These are phyloP conservation scores for Volucella bombylans DNA, from an alignment of 2,888 invertebrate species.

Conservation along the genomic window DNA sequence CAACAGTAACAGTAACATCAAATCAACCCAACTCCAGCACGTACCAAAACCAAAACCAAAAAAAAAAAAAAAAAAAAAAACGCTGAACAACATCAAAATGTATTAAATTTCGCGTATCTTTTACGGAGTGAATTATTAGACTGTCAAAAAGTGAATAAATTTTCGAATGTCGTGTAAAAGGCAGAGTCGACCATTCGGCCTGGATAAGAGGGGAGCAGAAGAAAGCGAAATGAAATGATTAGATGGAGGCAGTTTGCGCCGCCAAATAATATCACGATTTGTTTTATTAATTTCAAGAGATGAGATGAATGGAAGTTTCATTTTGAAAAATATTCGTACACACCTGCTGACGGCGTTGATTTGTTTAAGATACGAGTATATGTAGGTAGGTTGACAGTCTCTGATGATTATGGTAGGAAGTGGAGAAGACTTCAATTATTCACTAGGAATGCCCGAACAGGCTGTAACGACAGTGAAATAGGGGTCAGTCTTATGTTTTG, in stretches of 20 bases:
- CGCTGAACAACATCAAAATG: not conserved
- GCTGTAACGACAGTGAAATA: too few relatives aligned
- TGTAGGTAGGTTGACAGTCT: too few relatives aligned
- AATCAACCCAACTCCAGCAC: conserved; percentile 5
- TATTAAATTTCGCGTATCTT: conserved; percentile 62
- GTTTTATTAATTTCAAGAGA: conserved; percentile 41
- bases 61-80: conserved; percentile 1
- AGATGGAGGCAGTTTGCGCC: conserved; percentile 28
- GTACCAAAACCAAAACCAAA: conserved; percentile 11
- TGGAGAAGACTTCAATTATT: too few relatives aligned
- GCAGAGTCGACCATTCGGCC: not conserved
- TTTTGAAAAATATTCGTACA: conserved; percentile 10
- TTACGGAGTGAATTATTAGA: conserved; percentile 56
- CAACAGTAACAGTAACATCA: not conserved
- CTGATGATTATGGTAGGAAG: too few relatives aligned
- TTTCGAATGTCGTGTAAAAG: conserved; percentile 41
- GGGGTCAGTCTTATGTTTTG: too few relatives aligned
- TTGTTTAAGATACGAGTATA: too few relatives aligned
- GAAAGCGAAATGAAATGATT: conserved; percentile 1
- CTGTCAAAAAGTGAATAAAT: conserved; percentile 64
- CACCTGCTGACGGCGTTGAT: too few relatives aligned
- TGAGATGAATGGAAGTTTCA: conserved; percentile 47
- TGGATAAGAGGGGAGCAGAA: not conserved
- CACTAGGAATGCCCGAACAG: too few relatives aligned
- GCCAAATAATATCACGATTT: conserved; percentile 45